phyloP scores from a whole-genome alignment of 2,113 vertebrate genomes.

The Erpornis zantholeuca region DNA sequence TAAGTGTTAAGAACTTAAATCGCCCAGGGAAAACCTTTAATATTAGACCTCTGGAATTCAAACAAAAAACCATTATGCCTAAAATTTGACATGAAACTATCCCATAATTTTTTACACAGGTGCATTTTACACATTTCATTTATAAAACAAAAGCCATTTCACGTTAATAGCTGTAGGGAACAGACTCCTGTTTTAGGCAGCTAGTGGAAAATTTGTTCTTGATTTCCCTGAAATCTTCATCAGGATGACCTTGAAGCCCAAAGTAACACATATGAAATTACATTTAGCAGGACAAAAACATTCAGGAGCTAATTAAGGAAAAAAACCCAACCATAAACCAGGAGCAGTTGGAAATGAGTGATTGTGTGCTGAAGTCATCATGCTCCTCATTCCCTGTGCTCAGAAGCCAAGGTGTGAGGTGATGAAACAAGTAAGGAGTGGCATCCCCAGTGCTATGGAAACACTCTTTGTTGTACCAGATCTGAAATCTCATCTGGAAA shows the following conservation, averaged over 20 bases:
- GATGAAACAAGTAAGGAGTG: neutral
- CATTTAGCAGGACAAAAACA: neutral
- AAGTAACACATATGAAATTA: neutral
- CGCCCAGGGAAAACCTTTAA: neutral
- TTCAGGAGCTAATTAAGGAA: neutral
- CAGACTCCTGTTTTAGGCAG: neutral
- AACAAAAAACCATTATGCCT: neutral
- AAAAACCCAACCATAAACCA: neutral
- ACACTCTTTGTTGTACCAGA: neutral
- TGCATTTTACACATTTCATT: neutral
- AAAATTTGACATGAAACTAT: neutral
- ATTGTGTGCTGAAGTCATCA: neutral
- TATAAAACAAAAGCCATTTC: neutral
- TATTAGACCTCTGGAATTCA: neutral
- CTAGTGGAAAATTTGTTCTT: neutral
- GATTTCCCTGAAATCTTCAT: neutral
- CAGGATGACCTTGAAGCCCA: neutral
- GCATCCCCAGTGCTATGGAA: neutral
- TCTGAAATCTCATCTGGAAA: neutral
- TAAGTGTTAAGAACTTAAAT: neutral
- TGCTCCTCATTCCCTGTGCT: neutral
- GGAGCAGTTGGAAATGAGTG: neutral
- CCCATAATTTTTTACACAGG: neutral
- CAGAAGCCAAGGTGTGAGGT: neutral
- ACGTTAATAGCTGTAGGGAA: neutral